A percentile compares a stretch with the other conserved stretches of the same genome.
phyloP scores from a whole-genome alignment of 92 coral and sea anemone genomes.

The Epizoanthus fatuus region DNA sequence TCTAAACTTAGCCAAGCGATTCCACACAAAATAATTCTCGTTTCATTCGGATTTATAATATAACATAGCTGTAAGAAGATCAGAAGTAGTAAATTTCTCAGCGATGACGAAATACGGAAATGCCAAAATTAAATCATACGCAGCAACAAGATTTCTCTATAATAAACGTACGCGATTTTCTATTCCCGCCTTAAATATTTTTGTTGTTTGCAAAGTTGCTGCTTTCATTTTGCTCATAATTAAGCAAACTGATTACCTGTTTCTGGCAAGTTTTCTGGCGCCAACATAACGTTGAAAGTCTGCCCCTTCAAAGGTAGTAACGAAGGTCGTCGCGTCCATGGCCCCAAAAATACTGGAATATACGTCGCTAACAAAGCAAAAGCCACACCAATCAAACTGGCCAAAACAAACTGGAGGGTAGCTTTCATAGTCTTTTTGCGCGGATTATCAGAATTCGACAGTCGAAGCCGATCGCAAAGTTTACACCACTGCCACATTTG shows the following conservation, averaged over 20 bases:
- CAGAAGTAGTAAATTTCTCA: background rate
- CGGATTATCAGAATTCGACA: slow-evolving; percentile 34
- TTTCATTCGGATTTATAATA: background rate
- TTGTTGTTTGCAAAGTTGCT: background rate
- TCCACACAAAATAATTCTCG: background rate
- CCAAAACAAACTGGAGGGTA: slow-evolving; percentile 71
- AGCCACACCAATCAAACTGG: slow-evolving; percentile 85
- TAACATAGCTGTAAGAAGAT: background rate
- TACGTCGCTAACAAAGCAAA: slow-evolving; percentile 86
- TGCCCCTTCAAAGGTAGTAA: slow-evolving; percentile 79
- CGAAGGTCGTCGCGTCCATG: slow-evolving; percentile 61
- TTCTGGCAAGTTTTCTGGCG: slow-evolving; percentile 67
- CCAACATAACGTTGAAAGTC: slow-evolving; percentile 80
- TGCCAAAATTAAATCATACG: background rate
- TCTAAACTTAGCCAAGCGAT: too few relatives aligned
- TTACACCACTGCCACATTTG: slow-evolving; percentile 78
- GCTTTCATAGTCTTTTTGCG: slow-evolving; percentile 70
- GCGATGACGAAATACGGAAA: background rate
- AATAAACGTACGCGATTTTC: background rate
- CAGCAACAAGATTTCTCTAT: background rate
- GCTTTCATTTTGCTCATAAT: background rate
- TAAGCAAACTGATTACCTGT: slow-evolving; percentile 55
- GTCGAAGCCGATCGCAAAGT: slow-evolving; percentile 82
- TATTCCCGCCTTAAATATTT: background rate
- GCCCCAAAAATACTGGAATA: slow-evolving; percentile 76